These are phyloP conservation scores for Protobothrops flavoviridis DNA, from an alignment of 2,113 vertebrate genomes.

Conservation along the genomic window DNA sequence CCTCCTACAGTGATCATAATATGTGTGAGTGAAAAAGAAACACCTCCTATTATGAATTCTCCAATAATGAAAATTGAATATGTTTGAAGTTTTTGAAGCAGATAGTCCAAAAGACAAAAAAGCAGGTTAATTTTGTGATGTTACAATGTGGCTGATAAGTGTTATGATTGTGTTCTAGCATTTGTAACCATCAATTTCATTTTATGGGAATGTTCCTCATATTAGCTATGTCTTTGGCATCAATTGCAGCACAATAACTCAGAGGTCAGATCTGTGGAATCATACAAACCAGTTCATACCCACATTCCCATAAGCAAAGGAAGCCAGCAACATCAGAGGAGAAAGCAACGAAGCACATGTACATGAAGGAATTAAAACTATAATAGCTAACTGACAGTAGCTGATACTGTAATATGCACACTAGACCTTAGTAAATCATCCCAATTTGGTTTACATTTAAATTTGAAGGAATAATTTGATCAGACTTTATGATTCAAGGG, in stretches of 20 bases:
- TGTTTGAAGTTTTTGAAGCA: neutral
- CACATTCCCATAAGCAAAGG: neutral
- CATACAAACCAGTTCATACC: neutral
- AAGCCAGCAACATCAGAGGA: neutral
- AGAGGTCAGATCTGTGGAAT: neutral
- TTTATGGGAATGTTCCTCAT: neutral
- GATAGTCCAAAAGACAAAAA: neutral
- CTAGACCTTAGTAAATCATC: neutral
- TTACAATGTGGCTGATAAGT: neutral
- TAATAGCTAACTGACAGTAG: neutral
- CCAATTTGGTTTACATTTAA: neutral
- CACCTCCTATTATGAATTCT: neutral
- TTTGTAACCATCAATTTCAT: neutral
- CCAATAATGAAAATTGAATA: neutral
- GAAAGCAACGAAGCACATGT: neutral
- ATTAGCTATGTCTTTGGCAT: neutral
- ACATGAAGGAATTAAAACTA: neutral
- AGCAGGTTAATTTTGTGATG: neutral
- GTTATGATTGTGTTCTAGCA: neutral
- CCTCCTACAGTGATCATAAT: neutral
- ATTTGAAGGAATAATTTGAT: neutral
- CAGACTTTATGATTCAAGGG: neutral
- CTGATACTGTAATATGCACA: neutral
- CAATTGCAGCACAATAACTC: neutral
- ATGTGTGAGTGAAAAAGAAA: neutral